Percentiles rank a stretch among this genome's conserved stretches.
phyloP scores from a whole-genome alignment of 2,113 vertebrate genomes.

The Mesoclemmys tuberculata region DNA sequence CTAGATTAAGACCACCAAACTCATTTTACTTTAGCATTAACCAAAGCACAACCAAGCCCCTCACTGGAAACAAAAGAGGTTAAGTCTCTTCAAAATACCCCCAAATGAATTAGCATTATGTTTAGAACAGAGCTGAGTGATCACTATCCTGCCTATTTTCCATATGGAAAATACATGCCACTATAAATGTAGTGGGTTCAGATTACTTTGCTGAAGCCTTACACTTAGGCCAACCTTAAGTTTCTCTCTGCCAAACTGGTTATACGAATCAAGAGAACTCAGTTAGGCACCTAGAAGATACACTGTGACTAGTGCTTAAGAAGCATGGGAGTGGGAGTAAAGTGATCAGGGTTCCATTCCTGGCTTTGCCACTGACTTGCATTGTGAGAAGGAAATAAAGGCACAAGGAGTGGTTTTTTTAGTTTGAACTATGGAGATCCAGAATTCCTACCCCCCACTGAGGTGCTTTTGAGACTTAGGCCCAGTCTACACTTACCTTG shows the following conservation, averaged over 20 bases:
- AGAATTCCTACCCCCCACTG: not conserved
- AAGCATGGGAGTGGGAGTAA: not conserved
- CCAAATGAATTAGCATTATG: not conserved
- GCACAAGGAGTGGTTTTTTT: not conserved
- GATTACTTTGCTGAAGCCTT: not conserved
- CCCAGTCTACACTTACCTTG: too few species aligned
- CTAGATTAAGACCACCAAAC: not conserved
- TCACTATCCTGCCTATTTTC: not conserved
- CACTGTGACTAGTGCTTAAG: not conserved
- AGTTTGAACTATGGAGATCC: not conserved
- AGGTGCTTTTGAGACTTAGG: not conserved
- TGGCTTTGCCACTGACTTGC: not conserved
- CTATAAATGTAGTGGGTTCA: not conserved
- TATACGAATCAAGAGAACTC: not conserved
- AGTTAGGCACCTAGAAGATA: not conserved
- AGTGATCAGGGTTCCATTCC: not conserved
- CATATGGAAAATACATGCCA: not conserved
- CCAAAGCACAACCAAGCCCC: not conserved
- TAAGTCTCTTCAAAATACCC: not conserved
- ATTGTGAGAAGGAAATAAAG: not conserved
- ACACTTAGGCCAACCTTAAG: not conserved
- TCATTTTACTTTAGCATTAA: not conserved
- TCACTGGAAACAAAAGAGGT: not conserved
- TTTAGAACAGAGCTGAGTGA: not conserved
- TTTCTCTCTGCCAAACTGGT: not conserved